phyloP scores from a whole-genome alignment of 2,113 vertebrate species.

The Ochotona curzoniae region DNA sequence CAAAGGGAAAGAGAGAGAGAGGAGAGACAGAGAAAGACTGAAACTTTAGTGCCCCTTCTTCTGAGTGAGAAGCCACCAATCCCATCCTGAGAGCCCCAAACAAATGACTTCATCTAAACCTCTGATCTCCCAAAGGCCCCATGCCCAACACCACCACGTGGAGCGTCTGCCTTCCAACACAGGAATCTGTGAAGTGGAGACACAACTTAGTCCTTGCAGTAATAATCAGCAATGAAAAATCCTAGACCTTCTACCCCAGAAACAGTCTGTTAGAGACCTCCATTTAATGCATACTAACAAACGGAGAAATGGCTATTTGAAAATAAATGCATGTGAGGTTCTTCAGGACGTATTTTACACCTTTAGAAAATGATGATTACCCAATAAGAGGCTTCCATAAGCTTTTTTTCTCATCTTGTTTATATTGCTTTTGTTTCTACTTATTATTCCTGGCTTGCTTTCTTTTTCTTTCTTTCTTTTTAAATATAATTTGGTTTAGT shows the following conservation, averaged over 20 bases:
- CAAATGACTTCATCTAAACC: neutral
- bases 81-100: neutral
- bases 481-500: constrained; percentile 72
- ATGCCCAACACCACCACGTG: neutral
- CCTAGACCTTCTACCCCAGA: neutral
- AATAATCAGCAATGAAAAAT: neutral
- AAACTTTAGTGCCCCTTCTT: neutral
- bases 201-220: neutral
- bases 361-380: neutral
- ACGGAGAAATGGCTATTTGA: neutral
- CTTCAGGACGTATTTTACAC: neutral
- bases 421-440: neutral
- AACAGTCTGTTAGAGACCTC: neutral
- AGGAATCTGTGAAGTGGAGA: neutral
- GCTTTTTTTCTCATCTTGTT: neutral
- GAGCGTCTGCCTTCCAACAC: neutral
- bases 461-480: neutral
- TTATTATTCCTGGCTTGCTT: neutral
- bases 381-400: neutral
- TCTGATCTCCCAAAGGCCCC: neutral
- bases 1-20: neutral
- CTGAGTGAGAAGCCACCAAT: neutral
- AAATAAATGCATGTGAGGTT: neutral
- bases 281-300: neutral
- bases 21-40: neutral